Evolutionary conservation across 2,113 vertebrate species (phyloP).

Genomic region (Climacteris rufus): DNA sequence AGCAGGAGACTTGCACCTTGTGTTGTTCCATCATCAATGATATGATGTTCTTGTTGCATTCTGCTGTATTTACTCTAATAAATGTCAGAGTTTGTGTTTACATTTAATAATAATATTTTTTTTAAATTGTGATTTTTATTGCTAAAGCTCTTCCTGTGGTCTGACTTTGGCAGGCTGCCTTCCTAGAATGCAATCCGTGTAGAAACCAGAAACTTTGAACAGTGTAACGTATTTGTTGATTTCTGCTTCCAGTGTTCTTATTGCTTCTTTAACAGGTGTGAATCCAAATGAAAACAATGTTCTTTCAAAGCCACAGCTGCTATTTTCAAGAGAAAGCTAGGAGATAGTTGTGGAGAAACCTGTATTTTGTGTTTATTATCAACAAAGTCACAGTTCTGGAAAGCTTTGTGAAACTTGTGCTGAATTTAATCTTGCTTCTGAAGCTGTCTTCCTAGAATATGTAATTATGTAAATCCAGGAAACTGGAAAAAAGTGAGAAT

Average conservation of each 20-base stretch:
- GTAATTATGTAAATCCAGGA: background rate
- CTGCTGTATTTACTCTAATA: background rate
- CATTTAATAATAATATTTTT: background rate
- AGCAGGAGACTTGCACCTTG: background rate
- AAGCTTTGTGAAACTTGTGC: background rate
- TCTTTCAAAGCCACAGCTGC: background rate
- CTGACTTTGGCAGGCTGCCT: background rate
- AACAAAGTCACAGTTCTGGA: background rate
- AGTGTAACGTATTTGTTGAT: background rate
- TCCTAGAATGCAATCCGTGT: background rate
- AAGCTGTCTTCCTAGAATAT: background rate
- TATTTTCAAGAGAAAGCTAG: background rate
- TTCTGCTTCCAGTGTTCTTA: background rate
- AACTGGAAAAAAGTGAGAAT: background rate
- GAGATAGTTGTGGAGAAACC: background rate
- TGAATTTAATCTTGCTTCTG: background rate
- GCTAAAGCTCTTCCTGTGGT: background rate
- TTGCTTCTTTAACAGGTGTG: background rate
- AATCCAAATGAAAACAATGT: background rate
- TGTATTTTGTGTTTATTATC: constrained; percentile 1
- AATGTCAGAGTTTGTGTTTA: background rate
- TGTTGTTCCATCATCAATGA: background rate
- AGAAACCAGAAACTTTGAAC: background rate
- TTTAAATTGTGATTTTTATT: background rate
- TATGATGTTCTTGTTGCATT: background rate